A percentile compares a stretch with the other conserved stretches of the same genome.
Conservation (phyloP, 2,113 vertebrate species). For the Grammomys dolichurus region DNA sequence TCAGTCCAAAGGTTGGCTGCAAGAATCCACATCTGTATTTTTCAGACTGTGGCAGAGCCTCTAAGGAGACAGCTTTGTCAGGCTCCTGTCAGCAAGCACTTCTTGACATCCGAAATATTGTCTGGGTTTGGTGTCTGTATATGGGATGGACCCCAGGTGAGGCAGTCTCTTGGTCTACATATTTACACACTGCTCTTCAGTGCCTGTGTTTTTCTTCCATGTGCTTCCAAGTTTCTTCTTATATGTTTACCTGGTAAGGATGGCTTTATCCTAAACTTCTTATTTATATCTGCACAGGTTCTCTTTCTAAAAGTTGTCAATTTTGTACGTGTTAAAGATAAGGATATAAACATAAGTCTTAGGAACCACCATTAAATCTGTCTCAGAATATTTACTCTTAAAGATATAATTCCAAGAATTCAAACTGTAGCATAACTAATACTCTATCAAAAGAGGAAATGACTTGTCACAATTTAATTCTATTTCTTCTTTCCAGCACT, state of each 20-base stretch:
- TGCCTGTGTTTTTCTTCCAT: background rate
- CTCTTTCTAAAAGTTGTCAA: background rate
- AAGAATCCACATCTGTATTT: no score
- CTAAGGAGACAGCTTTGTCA: no score
- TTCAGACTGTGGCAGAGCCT: no score
- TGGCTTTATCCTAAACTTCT: background rate
- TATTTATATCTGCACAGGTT: background rate
- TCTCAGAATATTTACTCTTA: background rate
- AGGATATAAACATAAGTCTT: background rate
- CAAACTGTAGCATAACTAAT: background rate
- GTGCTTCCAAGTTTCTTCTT: background rate
- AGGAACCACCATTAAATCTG: background rate
- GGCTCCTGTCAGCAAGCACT: no score
- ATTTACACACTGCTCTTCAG: background rate
- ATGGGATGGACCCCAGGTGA: no score
- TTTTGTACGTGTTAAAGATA: background rate
- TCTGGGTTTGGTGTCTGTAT: no score
- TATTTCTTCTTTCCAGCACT: background rate
- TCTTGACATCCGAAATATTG: no score
- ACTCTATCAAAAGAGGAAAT: background rate
- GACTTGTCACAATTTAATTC: background rate
- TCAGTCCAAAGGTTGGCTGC: no score
- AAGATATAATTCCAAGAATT: background rate
- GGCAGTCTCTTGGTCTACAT: no score
- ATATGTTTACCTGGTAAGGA: background rate